Evolutionary conservation across 2,797 vertebrate species (phyloP).

Genomic region (Microctenopoma lineatum): DNA sequence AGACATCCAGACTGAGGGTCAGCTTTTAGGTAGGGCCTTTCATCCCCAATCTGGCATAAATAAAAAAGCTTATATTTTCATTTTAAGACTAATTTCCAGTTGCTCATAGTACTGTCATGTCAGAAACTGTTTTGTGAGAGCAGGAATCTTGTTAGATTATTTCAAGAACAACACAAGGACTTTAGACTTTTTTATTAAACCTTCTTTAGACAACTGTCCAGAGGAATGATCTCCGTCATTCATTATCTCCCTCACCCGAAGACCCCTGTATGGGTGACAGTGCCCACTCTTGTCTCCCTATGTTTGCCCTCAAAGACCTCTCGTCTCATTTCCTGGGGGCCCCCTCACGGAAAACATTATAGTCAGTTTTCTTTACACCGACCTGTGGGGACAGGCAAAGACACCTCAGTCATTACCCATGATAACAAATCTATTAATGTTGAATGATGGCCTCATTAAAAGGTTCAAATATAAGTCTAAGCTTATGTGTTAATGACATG

Average conservation of each 20-base stretch:
- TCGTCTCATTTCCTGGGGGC: conserved; percentile 61
- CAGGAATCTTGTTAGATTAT: conserved; percentile 20
- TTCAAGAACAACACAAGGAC: conserved; percentile 30
- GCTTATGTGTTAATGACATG: conserved; percentile 87
- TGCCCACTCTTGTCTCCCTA: conserved; percentile 49
- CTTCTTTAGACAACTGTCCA: conserved; percentile 25
- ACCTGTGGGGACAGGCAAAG: conserved; percentile 81
- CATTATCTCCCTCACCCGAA: conserved; percentile 52
- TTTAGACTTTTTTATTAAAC: conserved; percentile 27
- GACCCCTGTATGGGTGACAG: conserved; percentile 46
- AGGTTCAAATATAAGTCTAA: conserved; percentile 84
- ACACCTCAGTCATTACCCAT: conserved; percentile 82
- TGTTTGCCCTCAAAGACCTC: conserved; percentile 58
- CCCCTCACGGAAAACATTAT: conserved; percentile 66
- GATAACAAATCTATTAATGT: conserved; percentile 86
- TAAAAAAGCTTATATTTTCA: conserved; percentile 8
- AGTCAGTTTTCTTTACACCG: conserved; percentile 68
- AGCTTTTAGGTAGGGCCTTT: background rate
- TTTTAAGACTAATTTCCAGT: conserved; percentile 6
- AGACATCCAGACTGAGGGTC: background rate
- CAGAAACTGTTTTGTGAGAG: conserved; percentile 20
- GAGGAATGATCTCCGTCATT: conserved; percentile 21
- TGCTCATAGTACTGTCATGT: background rate
- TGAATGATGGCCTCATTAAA: conserved; percentile 87
- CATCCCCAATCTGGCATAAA: background rate